Evolutionary conservation across 2,797 vertebrate genomes (phyloP).

Genomic region (Lagorchestes hirsutus): DNA sequence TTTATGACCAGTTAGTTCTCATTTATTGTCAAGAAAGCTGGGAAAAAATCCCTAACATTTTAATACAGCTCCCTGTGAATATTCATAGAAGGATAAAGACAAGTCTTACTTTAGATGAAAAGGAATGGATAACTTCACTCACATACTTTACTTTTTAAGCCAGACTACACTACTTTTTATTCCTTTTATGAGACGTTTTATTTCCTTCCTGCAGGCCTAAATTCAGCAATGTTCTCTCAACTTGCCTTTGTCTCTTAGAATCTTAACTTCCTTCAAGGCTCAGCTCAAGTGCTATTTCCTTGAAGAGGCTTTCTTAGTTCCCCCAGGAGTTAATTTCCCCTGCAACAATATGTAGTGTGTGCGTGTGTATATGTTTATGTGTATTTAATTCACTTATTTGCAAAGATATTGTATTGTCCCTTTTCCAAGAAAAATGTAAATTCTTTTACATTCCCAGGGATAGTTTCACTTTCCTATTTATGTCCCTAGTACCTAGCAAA

Average conservation of each 20-base stretch:
- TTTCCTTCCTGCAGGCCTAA: neutral
- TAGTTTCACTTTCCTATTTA: neutral
- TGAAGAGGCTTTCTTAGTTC: neutral
- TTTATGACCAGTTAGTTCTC: neutral
- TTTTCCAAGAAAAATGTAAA: neutral
- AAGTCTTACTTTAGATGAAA: neutral
- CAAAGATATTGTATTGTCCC: neutral
- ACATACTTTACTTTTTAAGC: neutral
- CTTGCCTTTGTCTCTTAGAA: neutral
- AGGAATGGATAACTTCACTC: neutral
- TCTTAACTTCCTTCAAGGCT: neutral
- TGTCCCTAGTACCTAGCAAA: neutral
- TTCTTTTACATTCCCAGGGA: neutral
- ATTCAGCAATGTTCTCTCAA: neutral
- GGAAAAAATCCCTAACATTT: neutral
- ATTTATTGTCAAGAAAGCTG: neutral
- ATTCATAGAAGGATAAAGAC: neutral
- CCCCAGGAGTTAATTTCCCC: neutral
- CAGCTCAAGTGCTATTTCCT: neutral
- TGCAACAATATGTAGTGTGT: neutral
- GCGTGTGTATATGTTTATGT: too few relatives aligned
- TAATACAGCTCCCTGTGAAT: neutral
- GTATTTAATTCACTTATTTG: neutral
- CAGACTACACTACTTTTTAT: neutral
- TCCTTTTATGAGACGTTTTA: neutral